A percentile compares a stretch with the other conserved stretches of the same genome.
Evolutionary conservation across 2,113 vertebrate species (phyloP).

Genomic region (Rhabdomys dilectus): DNA sequence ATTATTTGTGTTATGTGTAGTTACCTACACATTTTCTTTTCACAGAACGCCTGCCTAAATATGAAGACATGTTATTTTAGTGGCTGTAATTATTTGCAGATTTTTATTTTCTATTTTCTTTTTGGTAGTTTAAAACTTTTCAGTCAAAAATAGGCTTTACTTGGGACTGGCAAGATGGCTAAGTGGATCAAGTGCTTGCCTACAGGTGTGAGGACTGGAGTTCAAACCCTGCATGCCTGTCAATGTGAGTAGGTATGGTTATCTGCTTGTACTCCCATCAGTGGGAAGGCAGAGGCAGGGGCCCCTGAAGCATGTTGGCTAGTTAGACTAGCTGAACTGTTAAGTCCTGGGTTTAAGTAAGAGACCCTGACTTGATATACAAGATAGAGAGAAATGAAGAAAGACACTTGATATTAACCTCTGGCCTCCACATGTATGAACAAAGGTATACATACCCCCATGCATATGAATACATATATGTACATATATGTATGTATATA

Average conservation of each 20-base stretch:
- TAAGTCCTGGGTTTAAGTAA: background rate
- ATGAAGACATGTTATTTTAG: background rate
- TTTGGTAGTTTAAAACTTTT: background rate
- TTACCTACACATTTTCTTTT: background rate
- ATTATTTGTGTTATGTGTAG: background rate
- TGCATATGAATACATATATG: background rate
- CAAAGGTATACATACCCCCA: no score
- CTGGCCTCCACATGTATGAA: background rate
- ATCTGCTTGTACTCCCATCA: background rate
- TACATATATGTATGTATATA: background rate
- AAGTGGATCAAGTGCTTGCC: background rate
- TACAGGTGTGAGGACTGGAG: background rate
- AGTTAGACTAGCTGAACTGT: background rate
- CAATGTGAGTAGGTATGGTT: background rate
- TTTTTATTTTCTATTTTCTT: conserved; percentile 38
- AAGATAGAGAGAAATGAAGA: background rate
- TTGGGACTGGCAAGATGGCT: background rate
- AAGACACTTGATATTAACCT: background rate
- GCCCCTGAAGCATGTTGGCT: background rate
- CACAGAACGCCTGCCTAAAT: background rate
- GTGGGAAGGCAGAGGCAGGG: background rate
- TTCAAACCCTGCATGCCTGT: background rate
- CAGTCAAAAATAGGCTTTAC: background rate
- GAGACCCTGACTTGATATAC: background rate
- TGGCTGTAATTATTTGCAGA: background rate